Evolutionary conservation across 2,888 invertebrate genomes (phyloP).

Genomic region (Eumerus sabulonum): DNA sequence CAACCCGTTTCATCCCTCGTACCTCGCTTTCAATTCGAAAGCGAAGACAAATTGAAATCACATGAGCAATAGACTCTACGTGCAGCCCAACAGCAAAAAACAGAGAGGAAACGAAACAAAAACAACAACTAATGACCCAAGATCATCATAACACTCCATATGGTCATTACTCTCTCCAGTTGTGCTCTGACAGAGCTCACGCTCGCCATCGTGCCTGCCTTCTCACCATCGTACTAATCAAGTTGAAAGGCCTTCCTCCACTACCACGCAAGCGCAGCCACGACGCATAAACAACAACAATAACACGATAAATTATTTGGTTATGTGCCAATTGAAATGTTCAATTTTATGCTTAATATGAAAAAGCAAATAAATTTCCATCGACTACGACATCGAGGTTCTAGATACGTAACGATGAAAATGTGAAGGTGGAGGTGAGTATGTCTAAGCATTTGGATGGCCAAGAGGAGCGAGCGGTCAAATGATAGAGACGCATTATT

Average conservation of each 20-base stretch:
- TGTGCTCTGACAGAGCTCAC: neutral
- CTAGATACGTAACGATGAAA: no score
- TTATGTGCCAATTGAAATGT: conserved; percentile 46
- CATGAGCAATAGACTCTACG: neutral
- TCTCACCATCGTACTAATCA: conserved; percentile 28
- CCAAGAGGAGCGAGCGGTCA: no score
- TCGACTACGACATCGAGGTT: conserved; percentile 1
- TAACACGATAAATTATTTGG: conserved; percentile 30
- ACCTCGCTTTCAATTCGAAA: neutral
- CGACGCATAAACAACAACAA: neutral
- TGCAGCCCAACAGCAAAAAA: no score
- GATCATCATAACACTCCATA: conserved; percentile 33
- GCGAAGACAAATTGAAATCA: conserved; percentile 5
- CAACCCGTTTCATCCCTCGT: neutral
- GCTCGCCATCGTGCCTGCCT: no score
- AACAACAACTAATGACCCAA: conserved; percentile 19
- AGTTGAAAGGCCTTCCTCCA: conserved; percentile 27
- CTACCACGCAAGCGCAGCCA: neutral
- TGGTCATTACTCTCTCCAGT: conserved; percentile 2
- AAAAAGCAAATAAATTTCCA: conserved; percentile 59
- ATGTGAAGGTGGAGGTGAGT: neutral
- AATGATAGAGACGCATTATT: conserved; percentile 61
- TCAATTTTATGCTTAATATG: conserved; percentile 56
- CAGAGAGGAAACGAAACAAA: neutral
- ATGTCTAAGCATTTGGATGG: no score